A percentile compares a stretch with the other conserved stretches of the same genome.
phyloP scores from a whole-genome alignment of 2,113 vertebrate species.

The Megaptera novaeangliae region DNA sequence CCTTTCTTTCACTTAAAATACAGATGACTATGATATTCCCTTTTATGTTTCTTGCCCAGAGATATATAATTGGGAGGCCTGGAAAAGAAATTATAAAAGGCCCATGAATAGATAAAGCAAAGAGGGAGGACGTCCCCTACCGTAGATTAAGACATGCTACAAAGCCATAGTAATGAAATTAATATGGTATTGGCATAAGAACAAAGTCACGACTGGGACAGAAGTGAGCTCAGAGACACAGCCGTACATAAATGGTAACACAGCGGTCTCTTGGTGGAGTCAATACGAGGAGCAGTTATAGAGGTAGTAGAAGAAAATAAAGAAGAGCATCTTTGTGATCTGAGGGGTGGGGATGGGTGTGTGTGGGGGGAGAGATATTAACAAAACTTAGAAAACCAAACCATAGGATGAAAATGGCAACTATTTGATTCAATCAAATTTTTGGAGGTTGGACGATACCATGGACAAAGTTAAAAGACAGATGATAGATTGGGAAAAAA shows the following conservation, averaged over 20 bases:
- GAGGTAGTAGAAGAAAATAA: not conserved
- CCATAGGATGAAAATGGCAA: not conserved
- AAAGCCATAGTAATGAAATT: not conserved
- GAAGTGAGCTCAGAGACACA: not conserved
- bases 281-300: not conserved
- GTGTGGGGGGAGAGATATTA: not conserved
- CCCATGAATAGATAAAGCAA: not conserved
- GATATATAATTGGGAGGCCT: not conserved
- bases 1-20: not conserved
- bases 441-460: not conserved
- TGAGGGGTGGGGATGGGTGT: not conserved
- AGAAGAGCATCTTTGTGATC: not conserved
- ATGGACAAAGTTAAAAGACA: not conserved
- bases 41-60: not conserved
- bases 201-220: not conserved
- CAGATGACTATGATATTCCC: not conserved
- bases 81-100: not conserved
- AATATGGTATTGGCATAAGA: not conserved
- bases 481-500: not conserved
- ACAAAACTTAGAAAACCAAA: not conserved
- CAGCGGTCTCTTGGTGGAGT: not conserved
- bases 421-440: not conserved
- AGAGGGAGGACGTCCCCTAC: not conserved
- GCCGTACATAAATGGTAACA: fast-evolving
- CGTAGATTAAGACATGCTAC: not conserved